Base-by-base conservation (phyloP, 1,140 invertebrate species). In the Calephelis virginiensis region DNA sequence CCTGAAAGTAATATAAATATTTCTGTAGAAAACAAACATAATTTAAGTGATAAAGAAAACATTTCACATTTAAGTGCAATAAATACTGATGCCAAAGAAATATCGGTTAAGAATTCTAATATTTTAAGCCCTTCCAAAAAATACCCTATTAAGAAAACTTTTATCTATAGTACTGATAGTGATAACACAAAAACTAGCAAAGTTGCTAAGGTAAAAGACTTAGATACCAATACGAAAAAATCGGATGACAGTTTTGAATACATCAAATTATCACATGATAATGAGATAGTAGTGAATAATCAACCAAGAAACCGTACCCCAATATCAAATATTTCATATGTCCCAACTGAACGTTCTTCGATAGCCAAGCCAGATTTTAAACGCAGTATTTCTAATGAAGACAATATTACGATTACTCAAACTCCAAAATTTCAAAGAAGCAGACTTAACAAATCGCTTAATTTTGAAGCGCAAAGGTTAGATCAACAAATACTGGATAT, bases 401-500 rank as follows among this genome's bases (percentile, higher is more conserved):
- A 91, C 43, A 74, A 80, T 28, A 61, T 77, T 48, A 76, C 86
- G 38, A 83, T 85, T 38, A 75, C 80, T 37, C 83, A 73, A 12
- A 88, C 85, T 28, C 85, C 89, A 8, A 85, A 83, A 68, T 92
- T 92, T 70, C 85, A 92, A 80, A 86, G 91, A 77, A 91, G 89
- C 68, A 86, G 90, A 65, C 64, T 92, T 67, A 92, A 92, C 68
- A 86, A 91, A 68, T 92, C 91, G 12, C 74, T 92, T 7, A 90
- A 92, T 72, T 90, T 89, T 74, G 85, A 89, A 67, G 83, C 81
- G 8, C 90, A 91, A 64, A 77, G 83, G 70, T 71, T 92, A 63
- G 90, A 92, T 67, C 89, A 92, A 66, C 91, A 92, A 75, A 91
- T 92, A 69, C 78, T 92, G 56, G 85, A 92, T 67, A 91, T 90